Base-by-base conservation (phyloP, 2,888 invertebrate genomes). In the Minunthozetes semirufus region DNA sequence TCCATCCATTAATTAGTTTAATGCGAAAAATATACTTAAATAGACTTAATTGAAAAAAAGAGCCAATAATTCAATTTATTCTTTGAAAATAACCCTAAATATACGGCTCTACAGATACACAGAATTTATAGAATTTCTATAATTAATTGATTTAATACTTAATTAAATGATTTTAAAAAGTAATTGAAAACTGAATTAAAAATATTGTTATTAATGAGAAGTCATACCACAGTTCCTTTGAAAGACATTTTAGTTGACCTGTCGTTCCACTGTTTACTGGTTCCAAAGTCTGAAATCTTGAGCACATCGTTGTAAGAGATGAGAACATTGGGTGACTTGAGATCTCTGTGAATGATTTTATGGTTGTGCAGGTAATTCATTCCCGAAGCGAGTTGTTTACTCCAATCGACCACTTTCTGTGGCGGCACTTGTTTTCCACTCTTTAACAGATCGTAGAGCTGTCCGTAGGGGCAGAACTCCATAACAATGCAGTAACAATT, bases 201-300 rank as follows among this genome's bases (percentile, higher is more conserved):
- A n/a, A n/a, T n/a, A n/a, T n/a, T n/a, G n/a, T n/a, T n/a, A 33
- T 17, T 17, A 46, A 46, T 9, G 46, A 48, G 72, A 33, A 33
- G 17, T 0, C 53, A 56, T 38, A 72, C 42, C 53, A 73, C 73
- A n/a, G 73, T 76, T 15, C 80, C 80, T 1, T 94, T 95, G 84
- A 99, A 98, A 78, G 94, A 92, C 98, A 99, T 99, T 81, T 93
- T 90, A 61, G 93, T 92, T 82, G 94, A 94, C 56, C 91, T 92
- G 82, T 95, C 92, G 83, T 94, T 93, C 92, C 93, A 94, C 80
- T 94, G 93, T 75, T 94, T 88, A 80, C 93, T 91, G 0, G 96
- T 97, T 25, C 98, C 99, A 83, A 99, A 99, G 84, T 99, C 99
- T 80, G 94, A 95, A 76, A 99, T 98, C 85, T 99, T 99, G 9